These are phyloP conservation scores for Dissostichus mawsoni DNA, from an alignment of 2,113 vertebrate species.

Conservation along the genomic window DNA sequence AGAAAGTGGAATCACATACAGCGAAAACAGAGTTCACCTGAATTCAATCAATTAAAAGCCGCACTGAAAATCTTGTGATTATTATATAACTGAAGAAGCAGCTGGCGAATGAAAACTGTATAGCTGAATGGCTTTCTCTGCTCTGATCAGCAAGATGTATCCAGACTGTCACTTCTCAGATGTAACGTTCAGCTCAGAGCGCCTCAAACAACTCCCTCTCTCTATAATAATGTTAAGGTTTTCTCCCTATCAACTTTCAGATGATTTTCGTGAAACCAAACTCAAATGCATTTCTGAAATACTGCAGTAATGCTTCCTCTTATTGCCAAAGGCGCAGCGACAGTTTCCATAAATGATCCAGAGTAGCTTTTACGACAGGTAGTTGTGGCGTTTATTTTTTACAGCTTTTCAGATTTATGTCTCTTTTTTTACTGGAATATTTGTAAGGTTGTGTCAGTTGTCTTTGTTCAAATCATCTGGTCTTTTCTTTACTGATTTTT, in stretches of 20 bases:
- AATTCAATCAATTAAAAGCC: slow-evolving; percentile 40
- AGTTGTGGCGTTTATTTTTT: background rate
- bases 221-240: slow-evolving; percentile 30
- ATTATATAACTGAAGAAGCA: slow-evolving; percentile 29
- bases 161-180: slow-evolving; percentile 52
- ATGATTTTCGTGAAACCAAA: slow-evolving; percentile 44
- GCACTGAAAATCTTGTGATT: slow-evolving; percentile 28
- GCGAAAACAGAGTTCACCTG: slow-evolving; percentile 31
- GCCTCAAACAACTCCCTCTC: slow-evolving; percentile 43
- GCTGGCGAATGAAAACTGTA: slow-evolving; percentile 10
- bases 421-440: background rate
- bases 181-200: slow-evolving; percentile 47
- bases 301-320: background rate
- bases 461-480: background rate
- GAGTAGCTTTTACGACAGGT: slow-evolving; percentile 27
- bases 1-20: slow-evolving; percentile 26
- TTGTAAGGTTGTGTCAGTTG: background rate
- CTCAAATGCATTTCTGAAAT: slow-evolving; percentile 38
- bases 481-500: background rate
- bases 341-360: slow-evolving; percentile 24
- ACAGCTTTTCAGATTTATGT: slow-evolving; percentile 12
- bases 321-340: slow-evolving; percentile 21
- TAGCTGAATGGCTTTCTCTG: slow-evolving; percentile 40
- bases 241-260: slow-evolving; percentile 42
- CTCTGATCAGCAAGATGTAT: slow-evolving; percentile 41